phyloP scores from a whole-genome alignment of 2,113 vertebrate genomes.

The Bungarus multicinctus region DNA sequence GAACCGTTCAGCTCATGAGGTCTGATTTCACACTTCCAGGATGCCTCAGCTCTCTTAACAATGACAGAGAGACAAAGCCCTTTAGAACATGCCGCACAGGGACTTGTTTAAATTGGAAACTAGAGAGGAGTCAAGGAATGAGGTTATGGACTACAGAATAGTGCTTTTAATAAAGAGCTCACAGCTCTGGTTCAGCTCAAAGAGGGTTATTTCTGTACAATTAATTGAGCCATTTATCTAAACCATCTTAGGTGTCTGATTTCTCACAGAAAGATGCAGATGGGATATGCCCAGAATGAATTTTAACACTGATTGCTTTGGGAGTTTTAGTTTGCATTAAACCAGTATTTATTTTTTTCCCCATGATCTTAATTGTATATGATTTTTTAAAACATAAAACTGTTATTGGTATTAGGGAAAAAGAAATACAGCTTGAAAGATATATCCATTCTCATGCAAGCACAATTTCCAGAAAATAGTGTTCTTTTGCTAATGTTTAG shows the following conservation, averaged over 20 bases:
- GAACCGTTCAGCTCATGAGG: constrained; percentile 89
- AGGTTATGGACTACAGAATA: constrained; percentile 92
- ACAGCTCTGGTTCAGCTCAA: constrained; percentile 81
- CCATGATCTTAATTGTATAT: constrained; percentile 61
- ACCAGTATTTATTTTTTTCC: constrained; percentile 72
- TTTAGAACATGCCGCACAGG: constrained; percentile 86
- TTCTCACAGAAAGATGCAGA: constrained; percentile 85
- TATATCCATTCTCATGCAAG: not conserved
- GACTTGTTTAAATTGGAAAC: constrained; percentile 91
- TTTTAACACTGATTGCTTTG: constrained; percentile 78
- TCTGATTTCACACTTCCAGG: constrained; percentile 92
- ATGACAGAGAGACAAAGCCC: constrained; percentile 93
- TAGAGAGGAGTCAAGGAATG: constrained; percentile 90
- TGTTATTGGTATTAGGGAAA: constrained; percentile 56
- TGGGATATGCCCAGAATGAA: constrained; percentile 78
- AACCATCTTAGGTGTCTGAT: constrained; percentile 87
- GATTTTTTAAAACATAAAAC: constrained; percentile 42
- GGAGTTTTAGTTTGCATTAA: constrained; percentile 72
- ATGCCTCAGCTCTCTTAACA: constrained; percentile 82
- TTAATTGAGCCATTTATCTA: constrained; percentile 99
- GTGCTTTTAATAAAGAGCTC: constrained; percentile 97
- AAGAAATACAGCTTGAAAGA: constrained; percentile 39
- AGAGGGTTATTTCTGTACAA: constrained; percentile 83
- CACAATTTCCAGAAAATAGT: not conserved
- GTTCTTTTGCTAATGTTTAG: not conserved